Evolutionary conservation across 2,888 invertebrate species (phyloP).

Genomic region (Ormia ochracea): DNA sequence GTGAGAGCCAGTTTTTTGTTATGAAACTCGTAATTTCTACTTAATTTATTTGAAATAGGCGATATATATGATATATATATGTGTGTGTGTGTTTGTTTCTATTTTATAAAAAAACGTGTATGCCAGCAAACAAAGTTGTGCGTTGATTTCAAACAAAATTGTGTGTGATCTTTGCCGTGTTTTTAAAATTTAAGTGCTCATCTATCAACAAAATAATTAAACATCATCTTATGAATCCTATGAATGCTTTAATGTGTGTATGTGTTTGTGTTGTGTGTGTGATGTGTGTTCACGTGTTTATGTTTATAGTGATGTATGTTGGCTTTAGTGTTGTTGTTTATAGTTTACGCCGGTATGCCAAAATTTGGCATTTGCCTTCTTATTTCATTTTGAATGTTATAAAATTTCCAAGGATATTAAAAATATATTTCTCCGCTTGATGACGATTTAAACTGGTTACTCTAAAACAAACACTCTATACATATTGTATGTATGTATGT

Average conservation of each 20-base stretch:
- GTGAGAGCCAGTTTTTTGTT: background rate
- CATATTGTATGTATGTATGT: no score
- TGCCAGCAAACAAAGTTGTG: background rate
- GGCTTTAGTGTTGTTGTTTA: background rate
- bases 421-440: no score
- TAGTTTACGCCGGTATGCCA: slow-evolving; percentile 51
- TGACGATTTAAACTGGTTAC: no score
- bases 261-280: background rate
- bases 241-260: background rate
- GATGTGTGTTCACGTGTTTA: background rate
- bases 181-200: slow-evolving; percentile 43
- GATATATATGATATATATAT: background rate
- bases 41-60: background rate
- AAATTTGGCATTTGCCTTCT: slow-evolving; percentile 53
- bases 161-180: slow-evolving; percentile 39
- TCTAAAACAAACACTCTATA: no score
- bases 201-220: slow-evolving; percentile 59
- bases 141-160: background rate
- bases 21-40: slow-evolving; percentile 27
- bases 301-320: background rate
- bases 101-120: background rate
- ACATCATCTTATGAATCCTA: slow-evolving; percentile 24
- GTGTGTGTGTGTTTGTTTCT: background rate
- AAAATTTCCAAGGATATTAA: no score
- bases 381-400: no score